phyloP scores from a whole-genome alignment of 2,113 vertebrate genomes.

The Pelodiscus sinensis region DNA sequence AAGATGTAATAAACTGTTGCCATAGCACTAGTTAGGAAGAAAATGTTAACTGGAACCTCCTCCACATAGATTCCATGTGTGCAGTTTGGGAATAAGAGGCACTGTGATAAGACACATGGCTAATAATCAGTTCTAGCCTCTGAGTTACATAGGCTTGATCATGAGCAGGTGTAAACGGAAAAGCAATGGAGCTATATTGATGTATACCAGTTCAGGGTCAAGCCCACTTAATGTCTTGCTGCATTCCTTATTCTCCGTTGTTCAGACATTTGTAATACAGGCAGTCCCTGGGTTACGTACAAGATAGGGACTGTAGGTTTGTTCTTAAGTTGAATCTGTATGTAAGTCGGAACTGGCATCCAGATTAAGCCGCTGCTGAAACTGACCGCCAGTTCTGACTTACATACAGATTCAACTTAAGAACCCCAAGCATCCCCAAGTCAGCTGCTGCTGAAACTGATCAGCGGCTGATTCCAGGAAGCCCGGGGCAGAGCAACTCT shows the following conservation, averaged over 20 bases:
- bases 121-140: not conserved
- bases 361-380: no score
- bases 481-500: no score
- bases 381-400: no score
- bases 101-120: not conserved
- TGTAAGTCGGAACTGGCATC: no score
- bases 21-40: conserved; percentile 61
- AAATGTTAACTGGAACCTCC: conserved; percentile 57
- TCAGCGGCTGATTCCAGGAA: no score
- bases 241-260: not conserved
- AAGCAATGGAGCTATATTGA: not conserved
- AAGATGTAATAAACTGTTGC: conserved; percentile 61
- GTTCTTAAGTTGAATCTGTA: no score
- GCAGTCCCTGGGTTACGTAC: no score
- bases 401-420: no score
- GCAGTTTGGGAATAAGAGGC: conserved; percentile 31
- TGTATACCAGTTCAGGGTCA: not conserved
- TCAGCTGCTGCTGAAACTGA: no score
- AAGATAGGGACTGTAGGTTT: no score
- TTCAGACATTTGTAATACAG: not conserved
- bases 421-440: no score
- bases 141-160: not conserved
- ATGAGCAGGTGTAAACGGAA: not conserved
- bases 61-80: conserved; percentile 56
- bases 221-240: not conserved